phyloP scores from a whole-genome alignment of 1,140 invertebrate genomes.

The Ectropis grisescens region DNA sequence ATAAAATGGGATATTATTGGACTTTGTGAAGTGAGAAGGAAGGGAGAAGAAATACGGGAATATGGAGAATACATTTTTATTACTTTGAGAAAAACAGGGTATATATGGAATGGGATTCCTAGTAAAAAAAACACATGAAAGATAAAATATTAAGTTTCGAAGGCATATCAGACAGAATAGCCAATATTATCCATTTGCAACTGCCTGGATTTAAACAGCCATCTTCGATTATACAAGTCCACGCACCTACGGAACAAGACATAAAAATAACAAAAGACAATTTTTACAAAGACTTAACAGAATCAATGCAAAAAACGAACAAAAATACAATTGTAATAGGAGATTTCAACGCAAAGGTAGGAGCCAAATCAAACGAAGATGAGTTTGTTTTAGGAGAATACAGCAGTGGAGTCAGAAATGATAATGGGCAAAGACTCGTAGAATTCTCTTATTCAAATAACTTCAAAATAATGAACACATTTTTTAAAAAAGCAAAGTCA shows the following conservation, averaged over 20 bases:
- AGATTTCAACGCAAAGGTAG: conserved; percentile 16
- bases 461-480: conserved; percentile 19
- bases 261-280: background rate
- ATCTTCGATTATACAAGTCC: conserved; percentile 2
- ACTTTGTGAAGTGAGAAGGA: conserved; percentile 14
- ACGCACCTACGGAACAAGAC: conserved; percentile 7
- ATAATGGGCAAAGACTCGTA: conserved; percentile 14
- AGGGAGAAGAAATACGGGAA: conserved; percentile 14
- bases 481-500: conserved; percentile 14
- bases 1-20: conserved; percentile 21
- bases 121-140: conserved; percentile 12
- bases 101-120: conserved; percentile 15
- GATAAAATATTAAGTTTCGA: conserved; percentile 11
- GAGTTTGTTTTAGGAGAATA: conserved; percentile 16
- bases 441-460: conserved; percentile 13
- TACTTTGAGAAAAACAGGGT: conserved; percentile 11
- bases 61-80: conserved; percentile 16
- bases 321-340: conserved; percentile 13
- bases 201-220: conserved; percentile 1
- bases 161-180: conserved; percentile 15
- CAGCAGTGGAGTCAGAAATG: conserved; percentile 11
- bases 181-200: conserved; percentile 9
- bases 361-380: conserved; percentile 9
- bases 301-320: conserved; percentile 4
- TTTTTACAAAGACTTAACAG: conserved; percentile 6